Percentiles rank a stretch among this genome's conserved stretches.
Conservation (phyloP, 2,797 vertebrate genomes). For the Sarcophilus harrisii region DNA sequence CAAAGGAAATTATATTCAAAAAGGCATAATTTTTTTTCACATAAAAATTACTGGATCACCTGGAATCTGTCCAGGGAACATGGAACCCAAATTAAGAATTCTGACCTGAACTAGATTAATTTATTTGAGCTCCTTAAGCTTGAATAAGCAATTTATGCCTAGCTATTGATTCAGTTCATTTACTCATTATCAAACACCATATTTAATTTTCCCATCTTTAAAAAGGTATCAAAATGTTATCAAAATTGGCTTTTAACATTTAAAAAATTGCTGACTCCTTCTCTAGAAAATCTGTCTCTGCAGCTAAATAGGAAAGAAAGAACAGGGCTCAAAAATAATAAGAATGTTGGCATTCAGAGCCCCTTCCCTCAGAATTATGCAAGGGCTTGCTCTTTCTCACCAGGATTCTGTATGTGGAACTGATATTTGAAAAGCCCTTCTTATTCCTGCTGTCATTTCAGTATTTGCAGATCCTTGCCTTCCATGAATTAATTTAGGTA, state of each 20-base stretch:
- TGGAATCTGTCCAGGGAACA: background rate
- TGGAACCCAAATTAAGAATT: background rate
- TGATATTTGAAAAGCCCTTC: background rate
- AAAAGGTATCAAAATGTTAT: background rate
- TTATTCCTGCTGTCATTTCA: background rate
- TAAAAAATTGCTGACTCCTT: background rate
- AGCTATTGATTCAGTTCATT: background rate
- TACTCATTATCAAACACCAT: background rate
- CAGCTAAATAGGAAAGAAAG: background rate
- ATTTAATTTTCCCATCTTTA: background rate
- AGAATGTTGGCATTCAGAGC: background rate
- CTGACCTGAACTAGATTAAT: background rate
- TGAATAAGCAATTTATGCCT: background rate
- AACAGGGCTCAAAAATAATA: background rate
- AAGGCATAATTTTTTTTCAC: background rate
- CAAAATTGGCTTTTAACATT: background rate
- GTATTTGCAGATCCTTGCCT: slow-evolving; percentile 3
- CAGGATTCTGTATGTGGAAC: background rate
- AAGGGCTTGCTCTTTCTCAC: background rate
- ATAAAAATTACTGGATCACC: background rate
- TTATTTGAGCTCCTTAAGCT: background rate
- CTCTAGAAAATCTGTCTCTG: background rate
- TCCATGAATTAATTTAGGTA: background rate
- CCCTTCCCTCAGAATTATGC: background rate
- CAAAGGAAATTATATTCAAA: background rate